A percentile compares a stretch with the other conserved stretches of the same genome.
These are phyloP conservation scores for Drosophila neonasuta DNA, from an alignment of 2,888 invertebrate species.

Conservation along the genomic window DNA sequence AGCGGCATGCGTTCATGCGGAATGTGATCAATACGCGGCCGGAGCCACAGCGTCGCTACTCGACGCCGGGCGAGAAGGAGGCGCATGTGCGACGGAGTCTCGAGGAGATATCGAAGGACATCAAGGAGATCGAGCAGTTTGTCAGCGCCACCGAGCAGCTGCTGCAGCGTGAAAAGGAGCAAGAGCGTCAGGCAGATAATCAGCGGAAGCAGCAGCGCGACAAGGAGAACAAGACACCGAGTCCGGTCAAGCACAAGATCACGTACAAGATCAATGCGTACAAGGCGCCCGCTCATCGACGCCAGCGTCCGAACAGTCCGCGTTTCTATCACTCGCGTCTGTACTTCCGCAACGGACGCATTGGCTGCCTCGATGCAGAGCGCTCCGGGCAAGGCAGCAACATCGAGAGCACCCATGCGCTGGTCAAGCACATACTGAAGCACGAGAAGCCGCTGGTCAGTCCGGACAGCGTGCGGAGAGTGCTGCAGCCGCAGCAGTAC, in stretches of 20 bases:
- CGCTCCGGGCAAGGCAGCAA: conserved; percentile 77
- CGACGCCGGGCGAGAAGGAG: conserved; percentile 80
- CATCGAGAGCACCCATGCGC: conserved; percentile 81
- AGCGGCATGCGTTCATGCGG: conserved; percentile 80
- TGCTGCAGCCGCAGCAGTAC: conserved; percentile 68
- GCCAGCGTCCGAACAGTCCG: conserved; percentile 75
- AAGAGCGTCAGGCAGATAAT: conserved; percentile 56
- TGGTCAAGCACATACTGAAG: conserved; percentile 82
- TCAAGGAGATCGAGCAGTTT: conserved; percentile 82
- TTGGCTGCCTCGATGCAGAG: conserved; percentile 82
- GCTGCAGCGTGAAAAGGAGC: conserved; percentile 78
- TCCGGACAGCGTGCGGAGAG: conserved; percentile 80
- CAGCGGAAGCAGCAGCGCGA: conserved; percentile 53
- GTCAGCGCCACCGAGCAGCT: conserved; percentile 81
- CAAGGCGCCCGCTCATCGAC: conserved; percentile 66
- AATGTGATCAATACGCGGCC: conserved; percentile 79
- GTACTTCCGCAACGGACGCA: conserved; percentile 82
- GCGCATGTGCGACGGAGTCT: conserved; percentile 80
- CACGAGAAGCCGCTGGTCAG: conserved; percentile 82
- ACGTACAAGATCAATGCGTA: conserved; percentile 82
- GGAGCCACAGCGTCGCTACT: conserved; percentile 72
- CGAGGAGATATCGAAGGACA: conserved; percentile 82
- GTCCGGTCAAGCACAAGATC: conserved; percentile 63
- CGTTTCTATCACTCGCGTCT: conserved; percentile 80
- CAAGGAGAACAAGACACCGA: conserved; percentile 80